phyloP scores from a whole-genome alignment of 2,113 vertebrate species.

The Python bivittatus region DNA sequence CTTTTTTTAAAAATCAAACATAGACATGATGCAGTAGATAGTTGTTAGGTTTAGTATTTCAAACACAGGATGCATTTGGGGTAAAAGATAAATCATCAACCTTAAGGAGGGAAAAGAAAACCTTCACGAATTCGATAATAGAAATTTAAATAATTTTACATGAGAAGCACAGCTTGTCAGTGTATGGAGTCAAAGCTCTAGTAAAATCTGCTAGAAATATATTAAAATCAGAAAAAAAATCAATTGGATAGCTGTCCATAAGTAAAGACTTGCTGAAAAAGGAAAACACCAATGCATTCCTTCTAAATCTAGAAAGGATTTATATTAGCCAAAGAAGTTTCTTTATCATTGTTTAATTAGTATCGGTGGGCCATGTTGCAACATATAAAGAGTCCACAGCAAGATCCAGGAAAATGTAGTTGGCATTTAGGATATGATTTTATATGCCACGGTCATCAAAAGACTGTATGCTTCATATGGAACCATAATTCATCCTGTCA shows the following conservation, averaged over 20 bases:
- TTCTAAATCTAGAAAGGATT: conserved; percentile 23
- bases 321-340: not conserved
- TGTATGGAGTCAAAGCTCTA: not conserved
- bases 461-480: not conserved
- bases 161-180: not conserved
- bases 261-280: not conserved
- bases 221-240: not conserved
- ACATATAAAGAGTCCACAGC: not conserved
- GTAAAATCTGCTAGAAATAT: conserved; percentile 29
- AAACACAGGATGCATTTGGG: not conserved
- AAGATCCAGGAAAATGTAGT: not conserved
- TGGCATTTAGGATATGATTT: not conserved
- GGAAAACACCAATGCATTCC: not conserved
- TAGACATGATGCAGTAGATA: not conserved
- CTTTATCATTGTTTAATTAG: not conserved
- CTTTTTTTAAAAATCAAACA: not conserved
- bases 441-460: not conserved
- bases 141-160: conserved; percentile 24
- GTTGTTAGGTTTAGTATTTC: conserved; percentile 32
- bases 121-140: conserved; percentile 42
- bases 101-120: conserved; percentile 20
- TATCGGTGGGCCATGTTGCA: not conserved
- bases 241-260: not conserved
- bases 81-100: conserved; percentile 7
- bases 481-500: not conserved